Evolutionary conservation across 2,113 vertebrate species (phyloP).

Genomic region (Progne subis): DNA sequence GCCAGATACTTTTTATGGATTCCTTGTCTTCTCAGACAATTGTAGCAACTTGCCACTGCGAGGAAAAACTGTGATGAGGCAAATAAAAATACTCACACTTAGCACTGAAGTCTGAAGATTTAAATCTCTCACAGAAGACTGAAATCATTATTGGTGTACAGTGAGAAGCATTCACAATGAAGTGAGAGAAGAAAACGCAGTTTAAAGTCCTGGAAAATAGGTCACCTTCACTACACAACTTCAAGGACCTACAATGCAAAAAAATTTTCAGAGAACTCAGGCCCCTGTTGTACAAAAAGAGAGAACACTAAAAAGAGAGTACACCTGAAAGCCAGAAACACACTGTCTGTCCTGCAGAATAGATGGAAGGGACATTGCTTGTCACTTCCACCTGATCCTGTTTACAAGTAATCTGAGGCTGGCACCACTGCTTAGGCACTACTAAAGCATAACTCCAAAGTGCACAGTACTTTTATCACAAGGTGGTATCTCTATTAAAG

Average conservation of each 20-base stretch:
- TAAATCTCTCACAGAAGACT: neutral
- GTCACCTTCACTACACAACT: neutral
- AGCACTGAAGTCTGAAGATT: neutral
- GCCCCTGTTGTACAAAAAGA: neutral
- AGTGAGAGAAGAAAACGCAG: neutral
- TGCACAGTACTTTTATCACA: neutral
- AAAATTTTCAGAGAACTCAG: neutral
- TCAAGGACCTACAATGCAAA: neutral
- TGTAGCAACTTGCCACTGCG: neutral
- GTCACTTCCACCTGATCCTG: neutral
- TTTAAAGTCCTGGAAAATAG: neutral
- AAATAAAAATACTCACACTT: slow-evolving; percentile 15
- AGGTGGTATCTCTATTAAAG: neutral
- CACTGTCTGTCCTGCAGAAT: neutral
- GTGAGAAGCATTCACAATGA: neutral
- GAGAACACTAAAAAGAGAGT: neutral
- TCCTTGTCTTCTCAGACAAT: neutral
- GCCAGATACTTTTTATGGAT: neutral
- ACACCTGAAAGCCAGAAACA: neutral
- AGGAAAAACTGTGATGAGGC: neutral
- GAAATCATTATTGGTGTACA: neutral
- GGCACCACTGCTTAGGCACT: neutral
- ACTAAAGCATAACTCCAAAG: neutral
- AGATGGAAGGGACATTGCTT: neutral
- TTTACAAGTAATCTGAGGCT: neutral